Evolutionary conservation across 2,888 invertebrate genomes (phyloP).

Genomic region (Scaptomyza tumidula): DNA sequence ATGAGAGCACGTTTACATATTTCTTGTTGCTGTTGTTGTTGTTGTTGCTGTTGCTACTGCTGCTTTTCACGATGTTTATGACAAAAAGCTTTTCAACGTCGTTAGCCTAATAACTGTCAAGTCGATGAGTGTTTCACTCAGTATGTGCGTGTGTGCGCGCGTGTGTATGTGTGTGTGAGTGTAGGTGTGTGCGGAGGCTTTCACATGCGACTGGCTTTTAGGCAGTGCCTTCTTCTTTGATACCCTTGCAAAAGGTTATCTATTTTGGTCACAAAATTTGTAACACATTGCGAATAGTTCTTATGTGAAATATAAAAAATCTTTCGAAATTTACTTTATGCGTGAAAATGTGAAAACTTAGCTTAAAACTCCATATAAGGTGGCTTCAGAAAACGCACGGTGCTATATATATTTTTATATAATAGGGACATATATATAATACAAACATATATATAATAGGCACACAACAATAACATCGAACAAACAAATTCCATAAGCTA

Average conservation of each 20-base stretch:
- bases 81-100: constrained; percentile 74
- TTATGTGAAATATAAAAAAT: too few relatives aligned
- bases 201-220: constrained; percentile 33
- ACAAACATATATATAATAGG: too few relatives aligned
- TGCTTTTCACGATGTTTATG: constrained; percentile 45
- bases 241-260: background rate
- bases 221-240: constrained; percentile 17
- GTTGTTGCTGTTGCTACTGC: constrained; percentile 17
- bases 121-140: constrained; percentile 50
- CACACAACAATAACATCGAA: too few relatives aligned
- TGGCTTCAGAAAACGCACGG: too few relatives aligned
- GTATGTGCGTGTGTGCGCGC: constrained; percentile 9
- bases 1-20: constrained; percentile 16
- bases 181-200: constrained; percentile 9
- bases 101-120: constrained; percentile 78
- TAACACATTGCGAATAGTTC: too few relatives aligned
- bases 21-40: constrained; percentile 14
- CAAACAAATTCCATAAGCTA: too few relatives aligned
- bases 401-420: too few relatives aligned
- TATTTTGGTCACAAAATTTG: background rate
- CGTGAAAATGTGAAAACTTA: too few relatives aligned
- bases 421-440: too few relatives aligned
- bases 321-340: too few relatives aligned
- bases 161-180: constrained; percentile 13
- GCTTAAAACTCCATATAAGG: too few relatives aligned